These are phyloP conservation scores for Apteryx mantelli DNA, from an alignment of 2,113 vertebrate species.

Conservation along the genomic window DNA sequence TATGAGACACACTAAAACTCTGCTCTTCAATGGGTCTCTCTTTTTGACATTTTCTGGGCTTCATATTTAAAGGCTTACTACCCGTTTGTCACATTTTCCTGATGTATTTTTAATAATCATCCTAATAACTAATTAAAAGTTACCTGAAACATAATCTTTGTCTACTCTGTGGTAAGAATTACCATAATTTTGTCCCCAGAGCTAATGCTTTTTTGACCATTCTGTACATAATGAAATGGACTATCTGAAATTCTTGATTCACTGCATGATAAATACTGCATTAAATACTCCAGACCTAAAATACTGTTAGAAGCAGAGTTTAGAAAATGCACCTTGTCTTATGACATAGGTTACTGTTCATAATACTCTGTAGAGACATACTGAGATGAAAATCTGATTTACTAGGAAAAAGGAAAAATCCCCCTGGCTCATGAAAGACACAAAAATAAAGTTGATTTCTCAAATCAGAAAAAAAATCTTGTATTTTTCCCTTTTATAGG, in stretches of 20 bases:
- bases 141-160: background rate
- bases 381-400: conserved; percentile 26
- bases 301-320: conserved; percentile 37
- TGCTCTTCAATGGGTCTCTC: background rate
- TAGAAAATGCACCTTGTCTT: background rate
- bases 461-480: too few species aligned
- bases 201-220: background rate
- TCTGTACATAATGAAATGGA: background rate
- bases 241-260: background rate
- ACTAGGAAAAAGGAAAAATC: background rate
- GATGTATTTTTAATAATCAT: background rate
- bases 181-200: background rate
- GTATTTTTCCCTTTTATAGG: background rate
- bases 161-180: background rate
- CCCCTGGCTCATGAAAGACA: background rate
- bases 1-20: background rate
- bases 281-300: background rate
- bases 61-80: background rate
- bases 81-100: background rate
- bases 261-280: background rate
- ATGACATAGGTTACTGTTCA: conserved; percentile 18
- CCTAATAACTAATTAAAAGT: background rate
- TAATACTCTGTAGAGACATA: conserved; percentile 21
- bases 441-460: background rate
- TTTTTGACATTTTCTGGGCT: background rate